phyloP scores from a whole-genome alignment of 2,113 vertebrate species.

The Seriola quinqueradiata region DNA sequence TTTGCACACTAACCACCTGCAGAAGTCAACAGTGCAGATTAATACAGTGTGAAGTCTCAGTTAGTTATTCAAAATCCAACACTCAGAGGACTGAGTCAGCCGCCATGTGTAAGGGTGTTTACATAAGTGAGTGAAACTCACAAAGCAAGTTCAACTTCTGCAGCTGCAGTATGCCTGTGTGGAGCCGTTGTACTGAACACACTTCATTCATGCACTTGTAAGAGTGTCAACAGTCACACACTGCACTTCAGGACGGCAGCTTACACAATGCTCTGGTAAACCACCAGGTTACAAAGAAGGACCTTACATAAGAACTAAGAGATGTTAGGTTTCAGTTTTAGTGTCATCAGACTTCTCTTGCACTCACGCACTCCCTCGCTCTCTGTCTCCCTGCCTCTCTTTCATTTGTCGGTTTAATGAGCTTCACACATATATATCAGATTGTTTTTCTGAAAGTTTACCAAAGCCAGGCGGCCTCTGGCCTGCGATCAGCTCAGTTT shows the following conservation, averaged over 20 bases:
- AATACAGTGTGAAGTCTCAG: too few species aligned
- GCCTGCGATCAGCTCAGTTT: too few species aligned
- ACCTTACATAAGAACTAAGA: not conserved
- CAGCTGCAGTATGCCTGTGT: not conserved
- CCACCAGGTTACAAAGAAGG: not conserved
- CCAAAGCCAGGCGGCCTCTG: not conserved
- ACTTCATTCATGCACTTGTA: not conserved
- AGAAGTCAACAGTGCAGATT: too few species aligned
- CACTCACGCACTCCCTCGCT: not conserved
- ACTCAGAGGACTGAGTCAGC: too few species aligned
- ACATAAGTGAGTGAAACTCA: too few species aligned
- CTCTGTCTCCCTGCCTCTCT: not conserved
- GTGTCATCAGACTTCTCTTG: not conserved
- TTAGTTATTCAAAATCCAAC: too few species aligned
- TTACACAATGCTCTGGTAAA: not conserved
- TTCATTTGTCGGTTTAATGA: not conserved
- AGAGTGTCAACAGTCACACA: not conserved
- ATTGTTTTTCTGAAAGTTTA: not conserved
- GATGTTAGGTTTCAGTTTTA: not conserved
- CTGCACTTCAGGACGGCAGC: not conserved
- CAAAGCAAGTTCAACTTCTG: too few species aligned
- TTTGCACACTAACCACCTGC: too few species aligned
- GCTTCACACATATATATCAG: not conserved
- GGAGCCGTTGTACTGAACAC: not conserved
- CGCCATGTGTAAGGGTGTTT: too few species aligned